A percentile compares a stretch with the other conserved stretches of the same genome.
Conservation (phyloP, 2,797 vertebrate species). For the Channallabes apus region DNA sequence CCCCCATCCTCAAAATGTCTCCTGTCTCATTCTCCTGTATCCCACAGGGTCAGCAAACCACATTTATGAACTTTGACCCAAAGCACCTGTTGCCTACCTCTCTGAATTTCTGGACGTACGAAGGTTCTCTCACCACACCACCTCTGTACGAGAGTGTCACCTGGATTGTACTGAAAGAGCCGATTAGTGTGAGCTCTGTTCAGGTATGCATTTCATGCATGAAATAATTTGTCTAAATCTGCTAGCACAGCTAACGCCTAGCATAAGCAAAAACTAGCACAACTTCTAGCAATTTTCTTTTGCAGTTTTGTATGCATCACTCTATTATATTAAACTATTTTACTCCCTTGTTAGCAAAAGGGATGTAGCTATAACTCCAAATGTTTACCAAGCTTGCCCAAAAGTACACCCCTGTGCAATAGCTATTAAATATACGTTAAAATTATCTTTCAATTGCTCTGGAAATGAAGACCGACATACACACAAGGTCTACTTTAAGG, state of each 20-base stretch:
- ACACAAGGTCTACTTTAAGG: too few relatives aligned
- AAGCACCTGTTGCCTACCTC: slow-evolving; percentile 81
- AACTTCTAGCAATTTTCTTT: neutral
- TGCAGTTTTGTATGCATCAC: neutral
- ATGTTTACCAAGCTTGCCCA: neutral
- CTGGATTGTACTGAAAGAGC: slow-evolving; percentile 91
- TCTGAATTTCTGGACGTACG: slow-evolving; percentile 92
- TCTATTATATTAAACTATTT: neutral
- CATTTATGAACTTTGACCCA: slow-evolving; percentile 84
- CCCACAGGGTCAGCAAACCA: slow-evolving; percentile 80
- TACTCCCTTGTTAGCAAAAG: neutral
- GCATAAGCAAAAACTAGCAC: neutral
- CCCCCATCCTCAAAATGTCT: too few relatives aligned
- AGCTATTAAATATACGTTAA: too few relatives aligned
- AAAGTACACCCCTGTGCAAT: neutral
- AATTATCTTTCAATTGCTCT: too few relatives aligned
- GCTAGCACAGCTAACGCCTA: too few relatives aligned
- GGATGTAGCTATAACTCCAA: neutral
- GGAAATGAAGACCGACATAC: too few relatives aligned
- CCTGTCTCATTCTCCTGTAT: neutral
- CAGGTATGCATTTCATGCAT: slow-evolving; percentile 75
- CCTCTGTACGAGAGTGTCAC: slow-evolving; percentile 92
- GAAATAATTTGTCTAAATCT: neutral
- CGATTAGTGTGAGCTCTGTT: slow-evolving; percentile 82
- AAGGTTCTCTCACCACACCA: slow-evolving; percentile 92